A percentile compares a stretch with the other conserved stretches of the same genome.
Conservation (phyloP, 1,140 invertebrate species). For the Drosophila virilis region DNA sequence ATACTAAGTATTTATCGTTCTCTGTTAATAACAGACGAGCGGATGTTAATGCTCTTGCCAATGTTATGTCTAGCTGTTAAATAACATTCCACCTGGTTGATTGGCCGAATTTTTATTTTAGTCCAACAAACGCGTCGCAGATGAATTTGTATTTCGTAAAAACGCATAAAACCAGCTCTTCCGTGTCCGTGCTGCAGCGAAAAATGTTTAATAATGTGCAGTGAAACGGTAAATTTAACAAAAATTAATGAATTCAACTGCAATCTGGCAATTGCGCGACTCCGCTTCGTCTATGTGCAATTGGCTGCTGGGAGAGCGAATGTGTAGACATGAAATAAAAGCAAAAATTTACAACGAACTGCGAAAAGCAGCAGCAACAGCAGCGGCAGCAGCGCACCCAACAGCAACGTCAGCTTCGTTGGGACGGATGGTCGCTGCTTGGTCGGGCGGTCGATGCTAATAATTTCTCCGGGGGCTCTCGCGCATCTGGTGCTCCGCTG, state of each 20-base stretch:
- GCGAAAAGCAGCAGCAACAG: conserved; percentile 36
- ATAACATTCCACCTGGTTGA: conserved; percentile 46
- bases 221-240: neutral
- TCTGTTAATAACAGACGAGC: conserved; percentile 11
- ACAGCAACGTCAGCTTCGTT: conserved; percentile 53
- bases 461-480: conserved; percentile 63
- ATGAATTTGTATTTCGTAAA: conserved; percentile 33
- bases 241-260: conserved; percentile 28
- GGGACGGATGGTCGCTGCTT: conserved; percentile 40
- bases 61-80: conserved; percentile 25
- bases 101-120: conserved; percentile 43
- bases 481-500: conserved; percentile 66
- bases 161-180: conserved; percentile 22
- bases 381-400: conserved; percentile 16
- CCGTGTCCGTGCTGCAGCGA: conserved; percentile 29
- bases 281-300: conserved; percentile 39
- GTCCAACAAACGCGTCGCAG: conserved; percentile 42
- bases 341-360: conserved; percentile 51
- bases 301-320: conserved; percentile 48
- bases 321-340: conserved; percentile 58
- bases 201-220: conserved; percentile 48
- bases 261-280: conserved; percentile 30
- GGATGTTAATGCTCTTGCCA: neutral
- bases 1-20: neutral
- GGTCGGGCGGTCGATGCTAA: conserved; percentile 48